Percentiles rank a stretch among this genome's conserved stretches.
phyloP scores from a whole-genome alignment of 2,888 invertebrate species.

The Empis stercorea region DNA sequence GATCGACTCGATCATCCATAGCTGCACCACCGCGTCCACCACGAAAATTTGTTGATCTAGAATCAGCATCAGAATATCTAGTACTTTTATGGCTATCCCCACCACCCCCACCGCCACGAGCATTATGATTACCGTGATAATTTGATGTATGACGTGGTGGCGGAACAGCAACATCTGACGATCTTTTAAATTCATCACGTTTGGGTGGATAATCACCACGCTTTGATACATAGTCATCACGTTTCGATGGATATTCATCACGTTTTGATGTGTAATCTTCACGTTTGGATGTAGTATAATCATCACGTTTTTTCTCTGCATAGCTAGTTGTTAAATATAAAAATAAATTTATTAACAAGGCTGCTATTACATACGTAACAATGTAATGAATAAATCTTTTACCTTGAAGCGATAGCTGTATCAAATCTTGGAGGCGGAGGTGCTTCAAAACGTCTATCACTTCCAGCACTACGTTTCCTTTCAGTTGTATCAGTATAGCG shows the following conservation, averaged over 20 bases:
- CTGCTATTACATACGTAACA: background rate
- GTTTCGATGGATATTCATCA: constrained; percentile 25
- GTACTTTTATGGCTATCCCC: constrained; percentile 3
- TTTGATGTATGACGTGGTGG: background rate
- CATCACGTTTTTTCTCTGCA: constrained; percentile 31
- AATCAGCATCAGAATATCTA: constrained; percentile 7
- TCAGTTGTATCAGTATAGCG: constrained; percentile 29
- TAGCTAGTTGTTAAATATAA: background rate
- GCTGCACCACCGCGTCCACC: constrained; percentile 4
- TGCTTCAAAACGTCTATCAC: constrained; percentile 28
- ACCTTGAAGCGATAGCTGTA: constrained; percentile 30
- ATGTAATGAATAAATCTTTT: constrained; percentile 6
- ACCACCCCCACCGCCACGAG: constrained; percentile 6
- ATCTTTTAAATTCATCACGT: constrained; percentile 20
- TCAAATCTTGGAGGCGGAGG: constrained; percentile 37
- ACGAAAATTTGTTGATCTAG: constrained; percentile 10
- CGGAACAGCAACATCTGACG: background rate
- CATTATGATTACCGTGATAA: constrained; percentile 18
- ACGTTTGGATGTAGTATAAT: constrained; percentile 19
- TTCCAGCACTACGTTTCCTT: constrained; percentile 28
- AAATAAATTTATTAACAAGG: background rate
- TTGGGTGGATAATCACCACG: constrained; percentile 28
- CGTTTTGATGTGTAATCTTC: constrained; percentile 25
- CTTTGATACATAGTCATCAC: constrained; percentile 12
- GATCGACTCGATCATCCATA: background rate